Percentiles rank a stretch among this genome's conserved stretches.
Evolutionary conservation across 2,888 invertebrate species (phyloP).

Genomic region (Drosophila prostipennis): DNA sequence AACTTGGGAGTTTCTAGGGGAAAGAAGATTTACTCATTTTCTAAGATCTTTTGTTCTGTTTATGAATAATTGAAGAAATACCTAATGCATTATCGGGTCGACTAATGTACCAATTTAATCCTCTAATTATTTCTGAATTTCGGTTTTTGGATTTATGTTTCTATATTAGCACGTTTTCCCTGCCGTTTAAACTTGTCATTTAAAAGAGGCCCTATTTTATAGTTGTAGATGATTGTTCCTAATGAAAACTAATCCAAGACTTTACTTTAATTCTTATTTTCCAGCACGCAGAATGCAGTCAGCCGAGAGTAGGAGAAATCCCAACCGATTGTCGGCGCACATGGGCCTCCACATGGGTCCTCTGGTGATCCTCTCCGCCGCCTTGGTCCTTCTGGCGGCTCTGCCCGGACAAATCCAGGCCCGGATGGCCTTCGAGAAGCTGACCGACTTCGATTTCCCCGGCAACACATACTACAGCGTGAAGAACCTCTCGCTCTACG

Average conservation of each 20-base stretch:
- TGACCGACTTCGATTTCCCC: conserved; percentile 95
- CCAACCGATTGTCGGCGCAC: conserved; percentile 13
- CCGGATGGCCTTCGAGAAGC: conserved; percentile 95
- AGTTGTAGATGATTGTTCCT: too few species aligned
- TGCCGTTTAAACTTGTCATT: too few species aligned
- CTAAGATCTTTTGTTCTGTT: not conserved
- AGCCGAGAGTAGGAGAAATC: conserved; percentile 17
- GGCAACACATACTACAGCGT: conserved; percentile 97
- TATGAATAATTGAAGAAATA: too few species aligned
- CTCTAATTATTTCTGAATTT: too few species aligned
- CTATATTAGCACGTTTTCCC: too few species aligned
- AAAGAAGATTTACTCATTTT: not conserved
- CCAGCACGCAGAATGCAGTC: conserved; percentile 35
- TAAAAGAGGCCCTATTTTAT: too few species aligned
- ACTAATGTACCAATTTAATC: too few species aligned
- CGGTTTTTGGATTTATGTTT: too few species aligned
- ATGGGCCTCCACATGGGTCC: conserved; percentile 28
- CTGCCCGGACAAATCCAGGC: conserved; percentile 84
- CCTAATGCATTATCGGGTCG: not conserved
- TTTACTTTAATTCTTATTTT: not conserved
- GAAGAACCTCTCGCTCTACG: conserved; percentile 95
- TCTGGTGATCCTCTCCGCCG: conserved; percentile 25
- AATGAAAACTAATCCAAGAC: too few species aligned
- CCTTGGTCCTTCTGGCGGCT: conserved; percentile 42
- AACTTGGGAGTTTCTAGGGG: too few species aligned